A percentile compares a stretch with the other conserved stretches of the same genome.
phyloP scores from a whole-genome alignment of 2,888 invertebrate species.

The Pristionchus exspectatus region DNA sequence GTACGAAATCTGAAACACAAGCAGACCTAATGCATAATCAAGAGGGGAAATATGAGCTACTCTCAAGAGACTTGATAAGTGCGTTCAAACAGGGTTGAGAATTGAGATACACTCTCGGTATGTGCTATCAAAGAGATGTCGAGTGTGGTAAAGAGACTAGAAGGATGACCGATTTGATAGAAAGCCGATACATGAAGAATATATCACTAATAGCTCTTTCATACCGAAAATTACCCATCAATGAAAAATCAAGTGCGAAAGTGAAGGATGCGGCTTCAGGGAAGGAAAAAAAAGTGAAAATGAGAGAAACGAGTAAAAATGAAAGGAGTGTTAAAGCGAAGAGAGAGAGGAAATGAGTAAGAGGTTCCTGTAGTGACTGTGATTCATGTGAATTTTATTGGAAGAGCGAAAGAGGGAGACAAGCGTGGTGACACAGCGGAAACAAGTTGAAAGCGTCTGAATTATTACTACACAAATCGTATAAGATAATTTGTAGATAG shows the following conservation, averaged over 20 bases:
- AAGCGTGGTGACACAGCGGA: slow-evolving; percentile 32
- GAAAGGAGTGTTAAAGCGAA: background rate
- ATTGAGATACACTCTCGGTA: background rate
- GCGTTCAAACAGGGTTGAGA: background rate
- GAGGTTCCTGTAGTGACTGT: slow-evolving; percentile 49
- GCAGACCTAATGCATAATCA: background rate
- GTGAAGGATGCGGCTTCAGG: no score
- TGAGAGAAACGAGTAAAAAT: background rate
- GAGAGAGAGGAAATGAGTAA: slow-evolving; percentile 48
- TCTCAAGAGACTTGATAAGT: background rate
- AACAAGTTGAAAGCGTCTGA: background rate
- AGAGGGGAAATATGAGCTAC: background rate
- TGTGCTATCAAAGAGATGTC: background rate
- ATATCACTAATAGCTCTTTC: background rate
- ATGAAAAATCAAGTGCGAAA: background rate
- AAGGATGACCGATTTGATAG: background rate
- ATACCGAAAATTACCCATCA: no score
- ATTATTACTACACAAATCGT: background rate
- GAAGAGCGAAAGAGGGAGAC: background rate
- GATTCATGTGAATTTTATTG: slow-evolving; percentile 53
- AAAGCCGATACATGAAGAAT: background rate
- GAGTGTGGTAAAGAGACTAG: background rate
- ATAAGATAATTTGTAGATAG: no score
- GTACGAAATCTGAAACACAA: background rate
- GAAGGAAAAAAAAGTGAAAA: background rate